Evolutionary conservation across 23 tunicate genomes (phyloP).

Genomic region (Ascidia mentula): DNA sequence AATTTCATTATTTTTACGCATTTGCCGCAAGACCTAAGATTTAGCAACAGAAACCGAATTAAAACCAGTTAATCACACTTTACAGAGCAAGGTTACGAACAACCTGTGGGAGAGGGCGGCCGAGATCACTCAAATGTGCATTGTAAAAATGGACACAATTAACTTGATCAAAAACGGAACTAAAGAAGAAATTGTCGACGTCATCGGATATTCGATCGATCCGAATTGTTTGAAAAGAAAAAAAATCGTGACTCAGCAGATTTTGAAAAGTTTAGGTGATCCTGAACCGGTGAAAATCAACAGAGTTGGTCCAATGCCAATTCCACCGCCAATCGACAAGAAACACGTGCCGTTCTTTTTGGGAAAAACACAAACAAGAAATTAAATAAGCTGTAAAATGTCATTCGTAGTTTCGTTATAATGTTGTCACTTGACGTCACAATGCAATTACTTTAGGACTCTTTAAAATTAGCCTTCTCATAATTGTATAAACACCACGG

Average conservation of each 20-base stretch:
- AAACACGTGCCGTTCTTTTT: no score
- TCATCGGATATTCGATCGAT: not conserved
- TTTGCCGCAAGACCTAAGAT: no score
- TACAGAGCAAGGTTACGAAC: not conserved
- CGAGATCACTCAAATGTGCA: not conserved
- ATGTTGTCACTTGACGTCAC: no score
- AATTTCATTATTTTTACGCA: no score
- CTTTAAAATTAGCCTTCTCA: no score
- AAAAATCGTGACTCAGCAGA: not conserved
- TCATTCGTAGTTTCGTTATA: no score
- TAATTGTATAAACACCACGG: no score
- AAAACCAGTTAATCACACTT: no score
- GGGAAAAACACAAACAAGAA: no score
- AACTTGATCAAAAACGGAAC: not conserved
- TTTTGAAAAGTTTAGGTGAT: not conserved
- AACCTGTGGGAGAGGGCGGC: not conserved
- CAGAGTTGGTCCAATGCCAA: not conserved
- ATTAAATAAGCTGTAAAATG: no score
- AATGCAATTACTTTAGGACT: no score
- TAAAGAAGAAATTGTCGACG: not conserved
- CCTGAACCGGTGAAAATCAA: not conserved
- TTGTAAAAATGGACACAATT: not conserved
- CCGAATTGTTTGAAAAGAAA: not conserved
- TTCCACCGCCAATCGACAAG: not conserved
- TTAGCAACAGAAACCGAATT: no score